A percentile compares a stretch with the other conserved stretches of the same genome.
Evolutionary conservation across 2,113 vertebrate species (phyloP).

Genomic region (Zosterops lateralis): DNA sequence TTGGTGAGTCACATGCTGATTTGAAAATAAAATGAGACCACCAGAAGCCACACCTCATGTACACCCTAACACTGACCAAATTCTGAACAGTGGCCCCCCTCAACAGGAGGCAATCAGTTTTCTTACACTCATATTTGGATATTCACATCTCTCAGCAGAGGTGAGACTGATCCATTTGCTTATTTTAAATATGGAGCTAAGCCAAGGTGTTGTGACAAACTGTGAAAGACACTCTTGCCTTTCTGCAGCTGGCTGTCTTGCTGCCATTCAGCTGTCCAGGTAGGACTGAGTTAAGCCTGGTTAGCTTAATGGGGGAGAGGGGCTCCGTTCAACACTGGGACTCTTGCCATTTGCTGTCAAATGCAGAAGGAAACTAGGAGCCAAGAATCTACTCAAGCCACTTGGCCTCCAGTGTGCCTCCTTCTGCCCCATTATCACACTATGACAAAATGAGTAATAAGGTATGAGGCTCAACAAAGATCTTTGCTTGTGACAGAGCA

Average conservation of each 20-base stretch:
- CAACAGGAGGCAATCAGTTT: background rate
- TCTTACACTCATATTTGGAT: background rate
- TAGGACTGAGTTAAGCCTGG: background rate
- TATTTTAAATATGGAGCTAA: background rate
- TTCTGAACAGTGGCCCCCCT: background rate
- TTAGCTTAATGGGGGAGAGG: background rate
- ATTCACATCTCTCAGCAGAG: background rate
- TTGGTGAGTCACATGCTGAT: fast-evolving
- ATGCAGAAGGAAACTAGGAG: background rate
- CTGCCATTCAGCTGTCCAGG: background rate
- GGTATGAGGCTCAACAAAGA: background rate
- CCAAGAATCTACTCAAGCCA: background rate
- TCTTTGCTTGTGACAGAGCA: background rate
- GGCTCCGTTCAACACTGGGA: background rate
- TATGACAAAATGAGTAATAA: background rate
- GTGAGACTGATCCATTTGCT: background rate
- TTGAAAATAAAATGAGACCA: background rate
- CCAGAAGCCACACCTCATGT: background rate
- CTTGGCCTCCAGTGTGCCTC: background rate
- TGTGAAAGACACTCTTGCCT: background rate
- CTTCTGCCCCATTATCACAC: background rate
- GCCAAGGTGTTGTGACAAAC: background rate
- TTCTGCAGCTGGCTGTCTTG: fast-evolving
- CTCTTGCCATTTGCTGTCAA: background rate
- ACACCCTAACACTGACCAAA: background rate